Conservation (phyloP, 2,888 invertebrate genomes). For the Caradrina clavipalpis region DNA sequence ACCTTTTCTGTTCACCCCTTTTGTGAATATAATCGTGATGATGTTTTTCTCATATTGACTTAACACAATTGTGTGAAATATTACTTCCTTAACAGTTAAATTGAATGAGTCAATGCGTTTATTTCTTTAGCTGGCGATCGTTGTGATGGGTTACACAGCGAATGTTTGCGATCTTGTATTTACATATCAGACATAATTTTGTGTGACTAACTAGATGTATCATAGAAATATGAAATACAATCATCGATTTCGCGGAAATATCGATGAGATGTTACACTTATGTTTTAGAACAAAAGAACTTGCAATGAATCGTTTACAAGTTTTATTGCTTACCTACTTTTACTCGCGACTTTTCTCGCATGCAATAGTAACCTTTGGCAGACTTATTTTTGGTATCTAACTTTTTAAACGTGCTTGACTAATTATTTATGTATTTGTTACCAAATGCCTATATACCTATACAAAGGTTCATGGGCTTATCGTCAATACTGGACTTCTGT, state of each 20-base stretch:
- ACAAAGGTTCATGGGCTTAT: no score
- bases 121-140: slow-evolving; percentile 53
- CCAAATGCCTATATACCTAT: no score
- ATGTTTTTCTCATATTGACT: slow-evolving; percentile 25
- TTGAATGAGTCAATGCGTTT: slow-evolving; percentile 55
- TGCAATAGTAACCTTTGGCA: no score
- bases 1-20: neutral
- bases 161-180: slow-evolving; percentile 56
- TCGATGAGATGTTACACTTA: slow-evolving; percentile 31
- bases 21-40: slow-evolving; percentile 2
- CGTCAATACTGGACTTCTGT: no score
- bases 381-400: no score
- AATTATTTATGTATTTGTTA: no score
- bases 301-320: slow-evolving; percentile 20
- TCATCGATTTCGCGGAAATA: slow-evolving; percentile 62
- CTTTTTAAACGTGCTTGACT: no score
- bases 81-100: slow-evolving; percentile 36
- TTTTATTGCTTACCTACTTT: slow-evolving; percentile 9
- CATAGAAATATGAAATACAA: slow-evolving; percentile 60
- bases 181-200: slow-evolving; percentile 60
- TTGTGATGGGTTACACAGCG: slow-evolving; percentile 54
- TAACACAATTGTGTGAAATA: slow-evolving; percentile 47
- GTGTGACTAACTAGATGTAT: slow-evolving; percentile 69
- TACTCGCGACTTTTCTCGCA: no score
- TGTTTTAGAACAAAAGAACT: slow-evolving; percentile 16